Evolutionary conservation across 2,888 invertebrate genomes (phyloP).

Genomic region (Phyllotreta striolata): DNA sequence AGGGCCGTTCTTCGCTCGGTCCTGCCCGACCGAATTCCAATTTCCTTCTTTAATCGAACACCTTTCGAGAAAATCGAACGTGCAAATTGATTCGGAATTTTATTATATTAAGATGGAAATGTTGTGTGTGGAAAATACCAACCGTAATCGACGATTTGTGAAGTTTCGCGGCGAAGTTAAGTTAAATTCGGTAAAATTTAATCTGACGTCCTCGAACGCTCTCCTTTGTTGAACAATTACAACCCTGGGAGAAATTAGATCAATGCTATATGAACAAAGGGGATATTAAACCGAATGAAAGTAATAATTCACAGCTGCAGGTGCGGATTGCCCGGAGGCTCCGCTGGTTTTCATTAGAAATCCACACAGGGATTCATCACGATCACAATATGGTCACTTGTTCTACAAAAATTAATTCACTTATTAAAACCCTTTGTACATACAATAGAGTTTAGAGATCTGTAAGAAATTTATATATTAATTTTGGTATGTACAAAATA

Average conservation of each 20-base stretch:
- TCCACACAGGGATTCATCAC: not conserved
- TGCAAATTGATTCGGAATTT: too few relatives aligned
- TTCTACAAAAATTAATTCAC: too few relatives aligned
- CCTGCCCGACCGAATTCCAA: too few relatives aligned
- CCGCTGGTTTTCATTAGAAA: constrained; percentile 6
- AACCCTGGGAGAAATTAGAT: constrained; percentile 24
- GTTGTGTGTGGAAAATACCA: too few relatives aligned
- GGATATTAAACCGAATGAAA: constrained; percentile 31
- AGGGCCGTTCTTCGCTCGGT: too few relatives aligned
- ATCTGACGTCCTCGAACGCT: not conserved
- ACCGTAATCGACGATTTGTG: not conserved
- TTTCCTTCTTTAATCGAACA: too few relatives aligned
- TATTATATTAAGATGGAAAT: too few relatives aligned
- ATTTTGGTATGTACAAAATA: too few relatives aligned
- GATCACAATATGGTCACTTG: not conserved
- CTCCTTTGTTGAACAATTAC: constrained; percentile 7
- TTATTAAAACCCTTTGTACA: too few relatives aligned
- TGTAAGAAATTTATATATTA: too few relatives aligned
- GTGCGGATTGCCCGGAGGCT: constrained; percentile 10
- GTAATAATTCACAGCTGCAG: constrained; percentile 30
- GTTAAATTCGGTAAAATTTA: constrained; percentile 12
- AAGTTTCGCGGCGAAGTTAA: constrained; percentile 2
- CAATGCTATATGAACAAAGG: constrained; percentile 25
- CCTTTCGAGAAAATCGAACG: too few relatives aligned
- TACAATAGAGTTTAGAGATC: too few relatives aligned